Evolutionary conservation across 2,113 vertebrate species (phyloP).

Genomic region (Enhydra lutris): DNA sequence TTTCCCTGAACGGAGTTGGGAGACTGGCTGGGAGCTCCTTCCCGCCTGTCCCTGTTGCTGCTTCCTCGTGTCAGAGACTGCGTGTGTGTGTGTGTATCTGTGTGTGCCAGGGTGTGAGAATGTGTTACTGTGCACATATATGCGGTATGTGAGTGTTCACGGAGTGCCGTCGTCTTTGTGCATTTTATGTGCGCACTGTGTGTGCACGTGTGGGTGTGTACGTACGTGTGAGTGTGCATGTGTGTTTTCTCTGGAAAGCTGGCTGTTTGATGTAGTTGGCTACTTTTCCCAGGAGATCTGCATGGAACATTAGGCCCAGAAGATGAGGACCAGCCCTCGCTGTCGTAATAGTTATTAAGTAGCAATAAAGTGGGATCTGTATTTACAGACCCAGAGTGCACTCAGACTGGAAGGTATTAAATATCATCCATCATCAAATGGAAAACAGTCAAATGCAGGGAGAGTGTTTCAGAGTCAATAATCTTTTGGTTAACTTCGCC

Average conservation of each 20-base stretch:
- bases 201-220: rapidly evolving
- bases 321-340: background rate
- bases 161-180: background rate
- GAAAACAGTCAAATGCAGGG: background rate
- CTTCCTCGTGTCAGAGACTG: rapidly evolving
- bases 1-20: too few relatives aligned
- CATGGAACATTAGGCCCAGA: conserved; percentile 14
- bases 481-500: background rate
- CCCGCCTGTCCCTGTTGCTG: rapidly evolving
- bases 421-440: conserved; percentile 7
- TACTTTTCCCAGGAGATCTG: background rate
- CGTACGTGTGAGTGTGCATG: background rate
- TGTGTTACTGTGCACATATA: background rate
- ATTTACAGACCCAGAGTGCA: conserved; percentile 9
- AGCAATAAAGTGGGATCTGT: background rate
- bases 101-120: background rate
- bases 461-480: background rate
- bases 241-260: background rate
- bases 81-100: rapidly evolving
- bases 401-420: conserved; percentile 23
- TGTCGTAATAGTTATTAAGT: background rate
- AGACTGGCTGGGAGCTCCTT: background rate
- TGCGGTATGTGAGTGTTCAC: rapidly evolving
- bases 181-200: background rate
- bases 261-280: background rate